Conservation (phyloP, 2,888 invertebrate genomes). For the Furcula furcula region DNA sequence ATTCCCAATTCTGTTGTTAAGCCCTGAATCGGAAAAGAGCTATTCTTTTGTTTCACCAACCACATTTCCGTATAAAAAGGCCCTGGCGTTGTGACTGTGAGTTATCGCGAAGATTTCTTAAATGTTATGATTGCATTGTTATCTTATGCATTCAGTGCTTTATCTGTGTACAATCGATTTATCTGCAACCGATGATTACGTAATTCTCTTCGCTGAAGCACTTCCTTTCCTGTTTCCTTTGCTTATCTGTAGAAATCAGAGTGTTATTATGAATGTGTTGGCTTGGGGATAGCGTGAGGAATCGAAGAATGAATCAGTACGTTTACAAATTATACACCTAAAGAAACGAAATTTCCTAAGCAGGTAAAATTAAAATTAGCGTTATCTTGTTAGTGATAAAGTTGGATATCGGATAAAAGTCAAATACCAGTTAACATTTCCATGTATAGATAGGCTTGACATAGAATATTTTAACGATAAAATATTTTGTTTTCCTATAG, state of each 20-base stretch:
- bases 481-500: conserved; percentile 11
- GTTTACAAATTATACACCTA: no score
- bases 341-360: not conserved
- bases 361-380: conserved; percentile 5
- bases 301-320: no score
- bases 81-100: conserved; percentile 5
- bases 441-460: conserved; percentile 6
- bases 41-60: not conserved
- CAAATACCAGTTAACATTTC: conserved; percentile 19
- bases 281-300: no score
- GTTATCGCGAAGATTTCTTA: not conserved
- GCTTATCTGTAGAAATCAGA: no score
- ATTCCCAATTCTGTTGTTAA: no score
- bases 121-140: not conserved
- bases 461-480: conserved; percentile 16
- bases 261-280: no score
- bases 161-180: conserved; percentile 1
- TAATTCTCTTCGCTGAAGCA: not conserved
- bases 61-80: not conserved
- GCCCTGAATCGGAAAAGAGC: no score
- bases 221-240: conserved; percentile 13
- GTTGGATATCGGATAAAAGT: conserved; percentile 8
- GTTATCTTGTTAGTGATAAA: no score
- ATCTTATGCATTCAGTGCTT: not conserved
- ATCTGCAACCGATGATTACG: not conserved